Evolutionary conservation across 2,113 vertebrate species (phyloP), one percentile per base, ranked within the genome.

Genomic region (Nanger granti): DNA sequence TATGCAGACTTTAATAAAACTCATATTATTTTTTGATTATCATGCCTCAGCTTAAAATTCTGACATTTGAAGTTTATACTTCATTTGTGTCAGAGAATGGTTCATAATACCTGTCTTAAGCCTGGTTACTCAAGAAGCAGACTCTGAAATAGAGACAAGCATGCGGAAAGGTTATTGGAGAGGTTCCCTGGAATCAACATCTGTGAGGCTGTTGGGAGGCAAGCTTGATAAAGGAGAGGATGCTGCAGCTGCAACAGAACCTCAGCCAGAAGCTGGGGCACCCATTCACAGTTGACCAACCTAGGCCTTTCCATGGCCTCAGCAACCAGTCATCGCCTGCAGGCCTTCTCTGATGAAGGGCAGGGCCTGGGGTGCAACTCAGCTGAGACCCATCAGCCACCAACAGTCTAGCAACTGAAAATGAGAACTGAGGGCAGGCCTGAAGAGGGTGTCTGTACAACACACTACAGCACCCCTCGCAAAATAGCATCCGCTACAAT

Each of bases 1-100:
- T 54, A 3, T 9, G 4, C 69, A 41, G 26, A 76, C n/a, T 79
- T 93, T 92, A 90, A 86, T 95, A 88, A 87, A 88, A 80, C 4
- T 54, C 69, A 91, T 7, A 79, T 4, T 82, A 15, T 41, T 44
- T 89, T 96, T 93, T 76, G 11, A 47, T 94, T 60, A 79, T 93
- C 31, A 54, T 28, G 8, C 52, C 37, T 95, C 10, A 14, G 12
- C 64, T 94, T 86, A 60, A 91, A 80, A 60, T 97, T 84, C 82
- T 95, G 31, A 89, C 64, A n/a, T 91, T 91, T 94, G 44, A 86
- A 12, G 11, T n/a, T 86, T 82, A 88, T 92, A 62, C 2, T 76
- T 41, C 20, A n/a, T 85, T 86, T 80, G 57, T 92, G 9, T 91
- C 57, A 86, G 24, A 76, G 91, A 69, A 66, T 76, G 55, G n/a